A percentile compares a stretch with the other conserved stretches of the same genome.
Evolutionary conservation across 2,113 vertebrate genomes (phyloP).

Genomic region (Pollachius pollachius): DNA sequence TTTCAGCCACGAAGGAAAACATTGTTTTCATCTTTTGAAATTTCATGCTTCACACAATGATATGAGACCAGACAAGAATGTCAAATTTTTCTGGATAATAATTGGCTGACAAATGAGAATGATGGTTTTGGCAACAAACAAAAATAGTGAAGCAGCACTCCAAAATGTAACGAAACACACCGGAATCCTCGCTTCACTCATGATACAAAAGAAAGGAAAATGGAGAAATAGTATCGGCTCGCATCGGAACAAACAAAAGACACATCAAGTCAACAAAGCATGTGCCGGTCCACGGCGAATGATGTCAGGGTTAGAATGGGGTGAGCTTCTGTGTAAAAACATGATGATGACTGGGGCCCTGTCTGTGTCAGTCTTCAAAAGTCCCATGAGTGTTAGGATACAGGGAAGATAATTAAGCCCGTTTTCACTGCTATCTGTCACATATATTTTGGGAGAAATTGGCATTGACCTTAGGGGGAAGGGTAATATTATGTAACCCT

Average conservation of each 20-base stretch:
- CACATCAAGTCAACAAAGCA: conserved; percentile 46
- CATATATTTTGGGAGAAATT: conserved; percentile 64
- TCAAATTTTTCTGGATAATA: conserved; percentile 56
- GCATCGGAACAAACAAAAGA: conserved; percentile 31
- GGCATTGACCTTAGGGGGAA: conserved; percentile 55
- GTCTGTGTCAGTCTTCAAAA: conserved; percentile 77
- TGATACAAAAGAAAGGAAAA: conserved; percentile 22
- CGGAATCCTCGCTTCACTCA: conserved; percentile 3
- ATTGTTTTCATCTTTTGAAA: conserved; percentile 81
- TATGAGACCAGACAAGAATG: conserved; percentile 81
- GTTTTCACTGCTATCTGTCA: conserved; percentile 45
- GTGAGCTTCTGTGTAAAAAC: conserved; percentile 98
- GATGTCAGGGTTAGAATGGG: conserved; percentile 83
- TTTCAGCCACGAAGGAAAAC: conserved; percentile 66
- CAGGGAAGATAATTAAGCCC: conserved; percentile 44
- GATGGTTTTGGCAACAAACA: conserved; percentile 46
- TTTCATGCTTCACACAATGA: conserved; percentile 90
- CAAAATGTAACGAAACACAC: conserved; percentile 34
- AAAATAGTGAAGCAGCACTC: conserved; percentile 11
- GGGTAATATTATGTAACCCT: background rate
- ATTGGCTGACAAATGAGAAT: conserved; percentile 69
- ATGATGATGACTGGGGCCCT: conserved; percentile 84
- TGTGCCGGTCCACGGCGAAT: conserved; percentile 78
- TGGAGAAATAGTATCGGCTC: conserved; percentile 39
- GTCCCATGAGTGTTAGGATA: conserved; percentile 51